Base-by-base conservation (phyloP, 53 echinoderm and acorn worm species). In the Hippasteria phrygiana region DNA sequence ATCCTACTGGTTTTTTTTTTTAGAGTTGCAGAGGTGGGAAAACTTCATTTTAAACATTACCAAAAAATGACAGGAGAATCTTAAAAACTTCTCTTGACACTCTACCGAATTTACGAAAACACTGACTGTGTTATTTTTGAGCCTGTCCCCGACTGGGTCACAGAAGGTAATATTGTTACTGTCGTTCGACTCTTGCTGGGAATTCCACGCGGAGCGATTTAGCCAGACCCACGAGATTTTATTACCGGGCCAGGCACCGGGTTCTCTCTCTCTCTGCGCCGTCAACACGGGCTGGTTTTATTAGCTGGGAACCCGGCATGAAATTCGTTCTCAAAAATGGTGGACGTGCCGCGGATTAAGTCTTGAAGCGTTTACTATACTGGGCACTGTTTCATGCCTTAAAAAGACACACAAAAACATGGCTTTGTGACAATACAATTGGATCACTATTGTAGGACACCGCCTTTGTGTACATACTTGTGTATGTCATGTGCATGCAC, bases 141-240 rank as follows among this genome's bases (percentile, higher is more conserved):
- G 79, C n/a, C 79, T 18, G 79, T 79, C 79, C 79, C 79, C 62
- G 27, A 24, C 62, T 41, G 22, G 1, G 59, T 39, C 54, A 26
- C 62, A 62, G 38, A 62, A 56, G 79, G 79, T 55, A 79, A 62
- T 79, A 62, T 79, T 79, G 79, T 79, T 79, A 79, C 79, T 79
- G 79, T 79, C 79, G 36, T 36, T 40, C 14, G 42, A 26, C 37
- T 79, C 76, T 34, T 50, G 43, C 59, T 26, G 62, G 20, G 62
- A 37, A 78, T 78, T 78, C 78, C 78, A 2, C 36, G 39, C 20
- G 79, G 79, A 34, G 55, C 79, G 39, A 62, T 62, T 79, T 41
- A 54, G 59, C 16, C 39, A 59, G 79, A 40, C 79, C 79, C 40
- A 79, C 62, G 39, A 76, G 79, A 62, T 56, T n/a, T 22, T 24